Base-by-base conservation (phyloP, 2,113 vertebrate species). In the Cygnus atratus region DNA sequence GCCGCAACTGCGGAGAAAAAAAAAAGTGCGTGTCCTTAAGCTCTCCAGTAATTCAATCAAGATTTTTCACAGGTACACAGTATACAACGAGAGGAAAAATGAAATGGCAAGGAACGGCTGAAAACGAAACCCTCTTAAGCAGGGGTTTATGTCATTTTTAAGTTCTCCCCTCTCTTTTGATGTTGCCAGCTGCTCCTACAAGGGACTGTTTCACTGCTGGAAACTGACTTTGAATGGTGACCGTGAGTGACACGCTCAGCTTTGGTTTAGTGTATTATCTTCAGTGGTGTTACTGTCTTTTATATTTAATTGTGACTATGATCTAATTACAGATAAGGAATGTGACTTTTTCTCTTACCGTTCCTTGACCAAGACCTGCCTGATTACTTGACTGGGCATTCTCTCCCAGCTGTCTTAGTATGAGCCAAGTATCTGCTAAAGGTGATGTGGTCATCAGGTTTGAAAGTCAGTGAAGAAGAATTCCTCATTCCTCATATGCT, bases 361-460 rank as follows among this genome's bases (percentile, higher is more conserved):
- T 81, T 66, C 75, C 33, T 65, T 43, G 39, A 50, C n/a, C 52
- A 88, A 35, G 9, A 43, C 29, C 55, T 41, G 43, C 11, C 39
- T 80, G 46, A 21, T 81, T n/a, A 18, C 67, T 33, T n/a, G 46
- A 21, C 18, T 54, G 19, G 41, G 35, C 10, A 17, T 7, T 31
- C 20, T 84, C 55, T 26, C 20, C 19, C 57, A 75, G 17, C 24
- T 55, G n/a, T 57, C 57, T 58, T 50, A 39, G 29, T 6, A 66
- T 18, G 25, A 77, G 82, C 14, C 0, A 0, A 52, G 24, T 2
- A 39, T 39, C 73, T 67, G 54, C 48, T 1, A 0, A 76, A 79
- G 62, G 44, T 19, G 8, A 48, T 19, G 44, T n/a, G 41, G 35
- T 50, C 71, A 55, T 52, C n/a, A 4, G 0, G 13, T 48, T 35